phyloP scores from a whole-genome alignment of 1,140 invertebrate genomes.

The Fopius arisanus region DNA sequence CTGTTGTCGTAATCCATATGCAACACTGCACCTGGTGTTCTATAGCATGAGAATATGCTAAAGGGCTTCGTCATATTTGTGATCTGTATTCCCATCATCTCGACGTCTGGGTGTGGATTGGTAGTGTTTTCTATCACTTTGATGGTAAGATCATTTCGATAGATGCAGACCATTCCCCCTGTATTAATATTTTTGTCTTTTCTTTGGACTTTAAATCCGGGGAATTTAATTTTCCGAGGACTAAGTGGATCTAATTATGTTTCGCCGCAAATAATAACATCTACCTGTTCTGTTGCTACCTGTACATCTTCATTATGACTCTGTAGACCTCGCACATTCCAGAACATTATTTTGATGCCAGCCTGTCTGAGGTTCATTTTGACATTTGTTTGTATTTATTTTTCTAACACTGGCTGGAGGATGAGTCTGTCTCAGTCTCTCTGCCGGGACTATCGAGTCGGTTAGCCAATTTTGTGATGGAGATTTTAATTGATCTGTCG shows the following conservation, averaged over 20 bases:
- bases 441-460: too few species aligned
- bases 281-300: background rate
- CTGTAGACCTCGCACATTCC: background rate
- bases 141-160: background rate
- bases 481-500: too few species aligned
- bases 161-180: background rate
- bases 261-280: constrained; percentile 5
- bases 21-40: background rate
- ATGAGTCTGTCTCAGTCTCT: too few species aligned
- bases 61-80: background rate
- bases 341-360: too few species aligned
- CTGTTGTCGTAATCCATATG: background rate
- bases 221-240: background rate
- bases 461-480: too few species aligned
- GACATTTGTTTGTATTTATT: too few species aligned
- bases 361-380: too few species aligned
- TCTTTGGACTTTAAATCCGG: background rate
- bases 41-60: too few species aligned
- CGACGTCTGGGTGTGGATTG: background rate
- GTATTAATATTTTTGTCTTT: background rate
- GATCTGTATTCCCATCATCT: background rate
- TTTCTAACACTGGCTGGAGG: too few species aligned
- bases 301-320: background rate
- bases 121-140: background rate
- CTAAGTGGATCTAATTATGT: background rate